A percentile compares a stretch with the other conserved stretches of the same genome.
Evolutionary conservation across 2,888 invertebrate species (phyloP).

Genomic region (Pantelozetes paolii): DNA sequence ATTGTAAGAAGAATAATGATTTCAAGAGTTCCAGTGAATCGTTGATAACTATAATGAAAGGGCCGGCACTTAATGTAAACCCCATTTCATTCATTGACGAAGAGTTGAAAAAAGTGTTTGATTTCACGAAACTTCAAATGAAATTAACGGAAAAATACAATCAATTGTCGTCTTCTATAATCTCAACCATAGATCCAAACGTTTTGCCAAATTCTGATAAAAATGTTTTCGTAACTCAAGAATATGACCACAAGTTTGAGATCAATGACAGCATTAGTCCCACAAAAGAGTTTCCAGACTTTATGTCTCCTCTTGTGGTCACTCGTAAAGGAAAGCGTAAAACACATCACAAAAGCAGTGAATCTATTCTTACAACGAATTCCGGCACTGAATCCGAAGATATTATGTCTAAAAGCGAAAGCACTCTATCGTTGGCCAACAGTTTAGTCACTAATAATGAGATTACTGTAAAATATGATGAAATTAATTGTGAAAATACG

Average conservation of each 20-base stretch:
- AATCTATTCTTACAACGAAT: neutral
- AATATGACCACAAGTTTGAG: neutral
- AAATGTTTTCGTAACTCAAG: neutral
- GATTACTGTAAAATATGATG: neutral
- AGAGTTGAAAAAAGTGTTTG: constrained; percentile 21
- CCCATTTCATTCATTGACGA: constrained; percentile 22
- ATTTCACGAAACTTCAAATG: constrained; percentile 12
- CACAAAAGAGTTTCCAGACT: neutral
- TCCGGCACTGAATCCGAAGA: neutral
- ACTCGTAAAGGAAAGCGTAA: neutral
- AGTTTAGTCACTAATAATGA: neutral
- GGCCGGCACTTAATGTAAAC: neutral
- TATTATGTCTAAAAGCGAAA: neutral
- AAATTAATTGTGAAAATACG: neutral
- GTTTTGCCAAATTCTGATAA: constrained; percentile 11
- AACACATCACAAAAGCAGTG: neutral
- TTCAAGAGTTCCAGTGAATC: constrained; percentile 10
- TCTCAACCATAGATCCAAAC: constrained; percentile 11
- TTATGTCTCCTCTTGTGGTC: constrained; percentile 6
- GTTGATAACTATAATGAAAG: neutral
- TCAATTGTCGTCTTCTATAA: constrained; percentile 21
- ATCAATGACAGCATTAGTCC: neutral
- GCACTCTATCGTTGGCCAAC: neutral
- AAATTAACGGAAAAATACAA: constrained; percentile 17
- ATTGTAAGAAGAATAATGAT: neutral